phyloP scores from a whole-genome alignment of 2,113 vertebrate genomes.

The Probosciger aterrimus region DNA sequence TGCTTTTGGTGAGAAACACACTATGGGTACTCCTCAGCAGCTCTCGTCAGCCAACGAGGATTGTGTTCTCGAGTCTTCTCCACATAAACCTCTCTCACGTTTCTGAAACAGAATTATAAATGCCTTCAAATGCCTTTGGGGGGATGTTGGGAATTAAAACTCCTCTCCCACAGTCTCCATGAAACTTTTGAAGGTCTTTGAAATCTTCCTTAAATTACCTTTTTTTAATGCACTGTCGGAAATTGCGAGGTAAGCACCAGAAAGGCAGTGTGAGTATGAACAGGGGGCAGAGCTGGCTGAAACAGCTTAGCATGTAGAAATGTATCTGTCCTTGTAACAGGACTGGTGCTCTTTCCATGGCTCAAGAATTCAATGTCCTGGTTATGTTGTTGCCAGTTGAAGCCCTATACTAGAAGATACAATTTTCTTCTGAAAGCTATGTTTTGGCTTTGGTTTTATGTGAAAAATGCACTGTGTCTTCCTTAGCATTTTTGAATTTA shows the following conservation, averaged over 20 bases:
- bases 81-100: background rate
- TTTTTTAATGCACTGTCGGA: background rate
- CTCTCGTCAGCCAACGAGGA: background rate
- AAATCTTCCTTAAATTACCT: background rate
- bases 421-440: background rate
- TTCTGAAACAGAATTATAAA: background rate
- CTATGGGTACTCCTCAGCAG: background rate
- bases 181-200: slow-evolving; percentile 26
- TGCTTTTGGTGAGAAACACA: background rate
- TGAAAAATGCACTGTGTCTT: background rate
- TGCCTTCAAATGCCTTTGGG: background rate
- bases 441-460: background rate
- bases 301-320: background rate
- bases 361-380: background rate
- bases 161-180: background rate
- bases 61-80: background rate
- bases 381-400: background rate
- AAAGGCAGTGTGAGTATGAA: background rate
- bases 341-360: background rate
- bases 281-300: background rate
- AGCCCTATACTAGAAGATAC: background rate
- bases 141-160: background rate
- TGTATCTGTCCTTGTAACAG: background rate
- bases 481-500: background rate
- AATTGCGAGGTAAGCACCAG: background rate